Conservation (phyloP, 2,113 vertebrate genomes). For the Carlito syrichta region DNA sequence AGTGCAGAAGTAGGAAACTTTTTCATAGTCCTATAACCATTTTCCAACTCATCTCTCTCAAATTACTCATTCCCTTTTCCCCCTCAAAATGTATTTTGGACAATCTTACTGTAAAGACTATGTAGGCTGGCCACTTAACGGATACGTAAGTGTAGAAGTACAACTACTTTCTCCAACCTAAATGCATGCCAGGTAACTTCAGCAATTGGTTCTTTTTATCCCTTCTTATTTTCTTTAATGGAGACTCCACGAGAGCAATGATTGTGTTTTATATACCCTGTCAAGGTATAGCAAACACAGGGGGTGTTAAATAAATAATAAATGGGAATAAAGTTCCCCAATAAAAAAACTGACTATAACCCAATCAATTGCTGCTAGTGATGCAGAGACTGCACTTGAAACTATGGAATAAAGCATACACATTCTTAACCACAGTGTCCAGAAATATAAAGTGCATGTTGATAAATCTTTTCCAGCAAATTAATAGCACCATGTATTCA, state of each 20-base stretch:
- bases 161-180: not conserved
- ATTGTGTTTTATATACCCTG: not conserved
- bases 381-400: not conserved
- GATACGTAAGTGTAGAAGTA: not conserved
- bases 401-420: not conserved
- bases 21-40: not conserved
- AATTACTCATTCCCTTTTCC: not conserved
- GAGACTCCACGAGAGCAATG: not conserved
- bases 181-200: not conserved
- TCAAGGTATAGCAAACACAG: not conserved
- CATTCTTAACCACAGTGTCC: not conserved
- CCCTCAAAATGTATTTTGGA: not conserved
- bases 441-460: not conserved
- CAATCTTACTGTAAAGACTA: not conserved
- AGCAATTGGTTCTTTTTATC: not conserved
- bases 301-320: conserved; percentile 26
- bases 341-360: not conserved
- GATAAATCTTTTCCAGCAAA: not conserved
- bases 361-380: not conserved
- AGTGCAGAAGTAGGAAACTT: not conserved
- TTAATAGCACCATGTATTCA: not conserved
- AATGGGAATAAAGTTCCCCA: not conserved
- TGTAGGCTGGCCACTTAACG: not conserved
- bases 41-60: not conserved
- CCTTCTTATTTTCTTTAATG: conserved; percentile 29